Evolutionary conservation across 37 sponge, comb jelly and placozoan genomes (phyloP), one percentile per base, ranked within the genome.

Genomic region (Beroe forskalii): DNA sequence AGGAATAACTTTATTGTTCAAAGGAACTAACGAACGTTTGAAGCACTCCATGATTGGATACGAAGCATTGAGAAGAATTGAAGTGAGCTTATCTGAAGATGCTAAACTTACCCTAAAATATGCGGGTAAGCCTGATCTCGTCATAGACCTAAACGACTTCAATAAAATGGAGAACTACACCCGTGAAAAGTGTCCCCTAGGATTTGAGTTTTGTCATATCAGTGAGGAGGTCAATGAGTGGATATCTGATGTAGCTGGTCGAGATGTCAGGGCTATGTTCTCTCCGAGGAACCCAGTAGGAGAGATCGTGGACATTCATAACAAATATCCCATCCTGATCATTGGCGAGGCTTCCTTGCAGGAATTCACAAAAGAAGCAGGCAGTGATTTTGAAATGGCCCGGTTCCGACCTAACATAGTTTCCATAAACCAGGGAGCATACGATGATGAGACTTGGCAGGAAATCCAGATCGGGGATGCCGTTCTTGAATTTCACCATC

Each of bases 1-100:
- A 80, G 55, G 86, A 4, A 80, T 80, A 48, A 41, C 48, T 43
- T 44, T 80, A 48, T 80, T 80, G 86, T 44, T 44, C 86, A 80
- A 80, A n/a, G 72, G 38, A 6, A 33, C 72, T 69, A 80, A 80
- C 35, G 86, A 80, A 48, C 28, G 86, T n/a, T 80, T 80, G 55
- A 80, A 80, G 35, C 86, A 80, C 48, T 42, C 86, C 0, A 38
- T 48, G 9, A 41, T 22, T 3, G 86, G 86, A 30, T 38, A 44
- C 4, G 86, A 80, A 37, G 86, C 86, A n/a, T n/a, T 80, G 86
- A 41, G 17, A n/a, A 28, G 30, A 4, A 44, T 80, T 38, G 40
- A 44, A 23, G 43, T 80, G 31, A 25, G 30, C n/a, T 37, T 80
- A 38, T 27, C 27, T 17, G 72, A 36, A 2, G 37, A 40, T 41